phyloP scores from a whole-genome alignment of 2,888 invertebrate genomes.

The Torymus aiolomorphi region DNA sequence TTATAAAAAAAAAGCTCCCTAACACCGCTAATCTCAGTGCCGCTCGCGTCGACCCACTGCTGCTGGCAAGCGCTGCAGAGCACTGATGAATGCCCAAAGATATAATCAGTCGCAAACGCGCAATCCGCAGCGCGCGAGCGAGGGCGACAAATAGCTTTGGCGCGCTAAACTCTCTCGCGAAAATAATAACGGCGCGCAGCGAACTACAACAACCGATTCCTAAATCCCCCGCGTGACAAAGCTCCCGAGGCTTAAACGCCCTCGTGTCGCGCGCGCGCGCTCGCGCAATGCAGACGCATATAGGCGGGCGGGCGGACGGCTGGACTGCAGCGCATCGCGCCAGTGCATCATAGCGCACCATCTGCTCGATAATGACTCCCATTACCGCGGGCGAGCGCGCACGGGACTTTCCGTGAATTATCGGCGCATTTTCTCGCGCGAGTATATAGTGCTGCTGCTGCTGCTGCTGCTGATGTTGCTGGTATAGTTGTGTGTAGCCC shows the following conservation, averaged over 20 bases:
- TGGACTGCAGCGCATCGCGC: constrained; percentile 37
- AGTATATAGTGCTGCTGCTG: no score
- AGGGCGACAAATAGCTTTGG: neutral
- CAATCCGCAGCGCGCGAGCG: neutral
- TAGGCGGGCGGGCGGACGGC: neutral
- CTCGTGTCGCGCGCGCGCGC: neutral
- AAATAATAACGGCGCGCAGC: constrained; percentile 18
- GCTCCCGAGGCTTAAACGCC: constrained; percentile 15
- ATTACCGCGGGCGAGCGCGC: constrained; percentile 67
- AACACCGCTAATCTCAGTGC: no score
- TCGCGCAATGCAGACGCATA: constrained; percentile 18
- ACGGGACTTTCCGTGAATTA: constrained; percentile 73
- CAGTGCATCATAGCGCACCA: constrained; percentile 74
- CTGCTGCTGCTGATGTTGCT: no score
- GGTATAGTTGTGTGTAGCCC: no score
- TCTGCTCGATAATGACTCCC: constrained; percentile 74
- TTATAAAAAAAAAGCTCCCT: no score
- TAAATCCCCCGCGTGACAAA: constrained; percentile 47
- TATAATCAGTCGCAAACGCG: neutral
- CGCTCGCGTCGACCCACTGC: no score
- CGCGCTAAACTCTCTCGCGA: neutral
- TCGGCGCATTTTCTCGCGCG: constrained; percentile 69
- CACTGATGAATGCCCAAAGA: neutral
- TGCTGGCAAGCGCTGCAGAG: neutral
- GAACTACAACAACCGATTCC: constrained; percentile 18